These are phyloP conservation scores for Xanthostigma xanthostigma DNA, from an alignment of 2,888 invertebrate genomes.

Conservation along the genomic window DNA sequence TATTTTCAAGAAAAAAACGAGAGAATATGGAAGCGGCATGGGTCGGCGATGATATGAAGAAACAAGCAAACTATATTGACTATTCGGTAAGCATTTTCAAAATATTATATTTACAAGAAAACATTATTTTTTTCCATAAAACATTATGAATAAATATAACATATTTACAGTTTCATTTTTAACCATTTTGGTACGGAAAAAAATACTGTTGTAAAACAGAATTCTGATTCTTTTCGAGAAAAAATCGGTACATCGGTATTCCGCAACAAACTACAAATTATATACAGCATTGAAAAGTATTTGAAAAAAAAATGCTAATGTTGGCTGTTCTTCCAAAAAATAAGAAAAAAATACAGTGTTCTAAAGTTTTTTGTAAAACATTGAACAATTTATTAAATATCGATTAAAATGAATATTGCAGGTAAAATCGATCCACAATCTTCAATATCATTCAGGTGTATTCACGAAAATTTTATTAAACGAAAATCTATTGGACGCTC, in stretches of 20 bases:
- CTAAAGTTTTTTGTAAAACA: too few relatives aligned
- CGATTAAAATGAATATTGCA: slow-evolving; percentile 13
- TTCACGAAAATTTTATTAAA: slow-evolving; percentile 34
- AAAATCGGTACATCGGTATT: too few relatives aligned
- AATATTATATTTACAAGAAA: neutral
- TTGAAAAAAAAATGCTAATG: too few relatives aligned
- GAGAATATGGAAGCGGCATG: slow-evolving; percentile 37
- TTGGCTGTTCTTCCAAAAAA: too few relatives aligned
- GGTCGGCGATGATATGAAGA: slow-evolving; percentile 34
- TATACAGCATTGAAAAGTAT: too few relatives aligned
- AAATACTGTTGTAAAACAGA: too few relatives aligned
- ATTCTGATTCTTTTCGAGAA: too few relatives aligned
- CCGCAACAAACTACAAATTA: too few relatives aligned
- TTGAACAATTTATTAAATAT: neutral
- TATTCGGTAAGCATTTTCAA: slow-evolving; percentile 19
- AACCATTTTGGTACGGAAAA: too few relatives aligned
- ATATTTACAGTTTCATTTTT: too few relatives aligned
- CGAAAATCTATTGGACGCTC: slow-evolving; percentile 33
- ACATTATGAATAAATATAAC: too few relatives aligned
- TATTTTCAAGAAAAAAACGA: slow-evolving; percentile 34
- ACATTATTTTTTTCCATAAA: neutral
- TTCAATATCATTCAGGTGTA: slow-evolving; percentile 38
- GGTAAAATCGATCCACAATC: slow-evolving; percentile 43
- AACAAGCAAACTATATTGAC: slow-evolving; percentile 19
- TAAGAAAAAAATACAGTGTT: too few relatives aligned